Evolutionary conservation across 2,888 invertebrate genomes (phyloP), one percentile per base, ranked within the genome.

Genomic region (Eledona agricola): DNA sequence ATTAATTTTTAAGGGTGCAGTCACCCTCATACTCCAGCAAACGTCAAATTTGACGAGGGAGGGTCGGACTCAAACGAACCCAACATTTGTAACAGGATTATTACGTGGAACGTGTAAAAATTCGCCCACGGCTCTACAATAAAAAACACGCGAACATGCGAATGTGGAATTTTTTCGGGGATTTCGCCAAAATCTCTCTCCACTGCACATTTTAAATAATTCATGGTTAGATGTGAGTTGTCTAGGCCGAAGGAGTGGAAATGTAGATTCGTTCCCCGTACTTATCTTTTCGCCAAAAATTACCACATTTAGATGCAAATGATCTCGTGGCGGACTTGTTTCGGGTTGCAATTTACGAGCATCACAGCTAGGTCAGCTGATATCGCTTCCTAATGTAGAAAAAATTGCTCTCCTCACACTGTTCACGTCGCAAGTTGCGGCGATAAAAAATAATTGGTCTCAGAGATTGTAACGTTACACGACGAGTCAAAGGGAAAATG

Each of bases 241-340:
- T 6, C 15, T 15, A 32, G 32, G 40, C 28, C 12, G 32, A 37
- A n/a, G 37, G 10, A 13, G 9, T 10, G 37, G 25, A 40, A 42
- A 15, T 20, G 42, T n/a, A 19, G 22, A 16, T 45, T 45, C 31
- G 37, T 47, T 37, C 47, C n/a, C n/a, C 47, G 37, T 28, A 47
- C 47, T 47, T 47, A 47, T 47, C 47, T 47, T 45, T 45, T 32
- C 43, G 32, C 37, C 29, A 37, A 29, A 47, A 37, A 47, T 37
- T 37, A 31, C 37, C 47, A 47, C 47, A 47, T 47, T 47, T 47
- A 47, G 47, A 47, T 47, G 47, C 47, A 47, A 47, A 47, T 47
- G 47, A 46, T 29, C 4, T 15, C 43, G 22, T 29, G 13, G 32
- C 31, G 26, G 12, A 22, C 37, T 37, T 29, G 47, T 47, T 47